Evolutionary conservation across 2,113 vertebrate species (phyloP), one percentile per base, ranked within the genome.

Genomic region (Saccopteryx leptura): DNA sequence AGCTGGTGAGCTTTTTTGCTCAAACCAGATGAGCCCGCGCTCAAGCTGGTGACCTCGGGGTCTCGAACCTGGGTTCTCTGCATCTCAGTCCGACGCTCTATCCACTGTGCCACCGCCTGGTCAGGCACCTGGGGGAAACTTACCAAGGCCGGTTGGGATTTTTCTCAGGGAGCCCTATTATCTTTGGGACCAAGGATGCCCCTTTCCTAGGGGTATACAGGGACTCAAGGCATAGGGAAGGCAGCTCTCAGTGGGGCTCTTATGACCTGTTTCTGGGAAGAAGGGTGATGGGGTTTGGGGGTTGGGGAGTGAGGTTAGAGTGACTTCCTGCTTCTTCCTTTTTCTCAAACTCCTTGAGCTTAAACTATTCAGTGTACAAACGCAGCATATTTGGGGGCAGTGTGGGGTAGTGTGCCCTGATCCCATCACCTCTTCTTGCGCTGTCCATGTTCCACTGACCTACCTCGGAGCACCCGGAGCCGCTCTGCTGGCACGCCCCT

Each of bases 401-500:
- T 0, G 1, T 26, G 31, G 9, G 69, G 23, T 19, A 21, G 50
- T 0, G 1, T 26, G 24, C 19, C 63, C 65, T 28, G 26, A 72
- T 11, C 48, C n/a, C 5, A 0, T 48, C 26, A 24, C 23, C n/a
- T 18, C 24, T 28, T 58, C 7, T 28, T 33, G 1, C 7, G 0
- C 21, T 58, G 21, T 23, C 52, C 54, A 5, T 2, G 0, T 54
- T 39, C 74, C 54, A 31, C 33, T n/a, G 14, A 39, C 26, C 23
- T 63, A 60, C n/a, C n/a, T 60, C 6, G 2, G 54, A 56, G 58
- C 31, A 5, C 17, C 54, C 33, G 1, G 1, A 56, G 7, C 52
- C 28, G 2, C n/a, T 31, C 10, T 58, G 13, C 15, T 10, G 28
- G 7, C 56, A 1, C 13, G 8, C 28, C 1, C 0, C 5, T n/a